phyloP scores from a whole-genome alignment of 2,888 invertebrate species.

The Pecten maximus region DNA sequence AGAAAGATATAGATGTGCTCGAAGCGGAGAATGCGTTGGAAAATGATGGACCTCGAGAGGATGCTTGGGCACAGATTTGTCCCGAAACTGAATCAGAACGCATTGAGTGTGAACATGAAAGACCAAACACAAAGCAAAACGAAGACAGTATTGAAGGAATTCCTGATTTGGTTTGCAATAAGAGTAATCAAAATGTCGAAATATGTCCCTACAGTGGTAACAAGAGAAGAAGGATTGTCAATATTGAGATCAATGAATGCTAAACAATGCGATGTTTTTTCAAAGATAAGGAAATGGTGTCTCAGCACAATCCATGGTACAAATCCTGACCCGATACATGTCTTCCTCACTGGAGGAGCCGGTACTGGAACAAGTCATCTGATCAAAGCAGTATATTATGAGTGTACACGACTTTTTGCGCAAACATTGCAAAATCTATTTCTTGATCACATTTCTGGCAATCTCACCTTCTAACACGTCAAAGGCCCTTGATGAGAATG shows the following conservation, averaged over 20 bases:
- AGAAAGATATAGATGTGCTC: constrained; percentile 41
- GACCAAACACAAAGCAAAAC: background rate
- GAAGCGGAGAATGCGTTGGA: constrained; percentile 44
- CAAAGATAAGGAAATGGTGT: constrained; percentile 48
- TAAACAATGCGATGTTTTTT: constrained; percentile 48
- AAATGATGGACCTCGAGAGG: constrained; percentile 41
- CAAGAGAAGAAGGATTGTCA: constrained; percentile 36
- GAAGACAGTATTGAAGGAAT: constrained; percentile 25
- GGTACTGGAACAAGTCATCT: constrained; percentile 50
- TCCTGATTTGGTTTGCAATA: constrained; percentile 39
- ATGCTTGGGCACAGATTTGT: constrained; percentile 51
- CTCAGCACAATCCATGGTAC: background rate
- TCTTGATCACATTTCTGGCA: no score
- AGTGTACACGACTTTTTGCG: constrained; percentile 38
- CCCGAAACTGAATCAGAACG: constrained; percentile 53
- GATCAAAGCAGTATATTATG: constrained; percentile 44
- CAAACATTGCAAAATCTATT: constrained; percentile 2
- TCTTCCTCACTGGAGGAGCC: constrained; percentile 36
- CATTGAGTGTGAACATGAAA: constrained; percentile 40
- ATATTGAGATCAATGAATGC: constrained; percentile 42
- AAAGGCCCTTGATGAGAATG: no score
- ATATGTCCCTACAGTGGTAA: constrained; percentile 23
- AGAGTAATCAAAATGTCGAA: background rate
- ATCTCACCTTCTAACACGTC: no score
- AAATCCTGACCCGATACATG: constrained; percentile 32